Conservation (phyloP, 2,797 vertebrate species). For the Miichthys miiuy region DNA sequence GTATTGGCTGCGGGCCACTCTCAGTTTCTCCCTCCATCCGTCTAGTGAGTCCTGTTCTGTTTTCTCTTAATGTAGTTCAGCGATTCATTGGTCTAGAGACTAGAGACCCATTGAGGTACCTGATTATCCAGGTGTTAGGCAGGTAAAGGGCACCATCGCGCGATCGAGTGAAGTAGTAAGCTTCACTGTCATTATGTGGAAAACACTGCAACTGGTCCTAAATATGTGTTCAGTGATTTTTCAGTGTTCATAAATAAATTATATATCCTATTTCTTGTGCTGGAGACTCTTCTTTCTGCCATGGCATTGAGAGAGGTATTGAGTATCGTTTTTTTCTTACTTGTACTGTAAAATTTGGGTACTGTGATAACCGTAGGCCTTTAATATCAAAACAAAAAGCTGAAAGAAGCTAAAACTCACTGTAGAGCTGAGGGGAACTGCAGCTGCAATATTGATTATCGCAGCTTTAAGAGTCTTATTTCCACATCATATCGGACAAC, state of each 20-base stretch:
- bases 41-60: not conserved
- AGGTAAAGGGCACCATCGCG: not conserved
- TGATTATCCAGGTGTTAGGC: not conserved
- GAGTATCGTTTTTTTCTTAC: too few relatives aligned
- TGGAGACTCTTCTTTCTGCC: too few relatives aligned
- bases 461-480: not conserved
- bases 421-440: not conserved
- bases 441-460: not conserved
- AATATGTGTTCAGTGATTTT: too few relatives aligned
- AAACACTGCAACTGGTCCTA: too few relatives aligned
- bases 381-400: not conserved
- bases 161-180: too few relatives aligned
- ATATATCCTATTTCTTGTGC: too few relatives aligned
- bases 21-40: slow-evolving; percentile 25
- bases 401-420: not conserved
- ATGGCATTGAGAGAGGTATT: too few relatives aligned
- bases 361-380: too few relatives aligned
- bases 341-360: too few relatives aligned
- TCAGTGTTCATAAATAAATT: too few relatives aligned
- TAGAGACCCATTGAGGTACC: not conserved
- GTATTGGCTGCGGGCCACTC: slow-evolving; percentile 40
- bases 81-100: not conserved
- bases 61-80: not conserved
- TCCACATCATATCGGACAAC: not conserved
- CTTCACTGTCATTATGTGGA: too few relatives aligned